Evolutionary conservation across 2,797 vertebrate genomes (phyloP).

Genomic region (Periparus ater): DNA sequence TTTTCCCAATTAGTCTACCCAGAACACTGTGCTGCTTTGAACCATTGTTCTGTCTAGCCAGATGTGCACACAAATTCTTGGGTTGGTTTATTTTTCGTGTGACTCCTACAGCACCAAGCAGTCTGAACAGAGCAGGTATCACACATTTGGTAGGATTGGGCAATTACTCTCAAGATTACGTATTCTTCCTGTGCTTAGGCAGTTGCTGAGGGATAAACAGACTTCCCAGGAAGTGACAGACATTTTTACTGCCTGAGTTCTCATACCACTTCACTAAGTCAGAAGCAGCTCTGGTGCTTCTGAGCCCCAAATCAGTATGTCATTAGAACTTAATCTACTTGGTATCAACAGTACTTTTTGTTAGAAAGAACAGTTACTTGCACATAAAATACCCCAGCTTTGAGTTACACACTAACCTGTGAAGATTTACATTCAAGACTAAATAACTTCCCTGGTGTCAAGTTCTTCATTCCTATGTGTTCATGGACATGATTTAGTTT

Average conservation of each 20-base stretch:
- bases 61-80: fast-evolving
- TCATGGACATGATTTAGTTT: neutral
- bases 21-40: neutral
- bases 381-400: neutral
- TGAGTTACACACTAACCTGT: neutral
- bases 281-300: neutral
- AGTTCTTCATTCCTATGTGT: neutral
- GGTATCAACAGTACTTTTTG: neutral
- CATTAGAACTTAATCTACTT: neutral
- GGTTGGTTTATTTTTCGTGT: no score
- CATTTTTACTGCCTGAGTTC: neutral
- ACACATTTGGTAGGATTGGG: neutral
- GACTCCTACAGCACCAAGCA: neutral
- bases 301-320: neutral
- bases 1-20: neutral
- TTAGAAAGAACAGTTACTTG: neutral
- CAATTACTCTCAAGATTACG: neutral
- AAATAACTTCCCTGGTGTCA: neutral
- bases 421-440: neutral
- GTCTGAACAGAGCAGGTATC: neutral
- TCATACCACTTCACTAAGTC: neutral
- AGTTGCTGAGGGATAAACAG: neutral
- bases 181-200: neutral
- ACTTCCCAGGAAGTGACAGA: neutral
- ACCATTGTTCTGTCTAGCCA: neutral